These are phyloP conservation scores for Baccha elongata DNA, from an alignment of 2,888 invertebrate genomes.

Conservation along the genomic window DNA sequence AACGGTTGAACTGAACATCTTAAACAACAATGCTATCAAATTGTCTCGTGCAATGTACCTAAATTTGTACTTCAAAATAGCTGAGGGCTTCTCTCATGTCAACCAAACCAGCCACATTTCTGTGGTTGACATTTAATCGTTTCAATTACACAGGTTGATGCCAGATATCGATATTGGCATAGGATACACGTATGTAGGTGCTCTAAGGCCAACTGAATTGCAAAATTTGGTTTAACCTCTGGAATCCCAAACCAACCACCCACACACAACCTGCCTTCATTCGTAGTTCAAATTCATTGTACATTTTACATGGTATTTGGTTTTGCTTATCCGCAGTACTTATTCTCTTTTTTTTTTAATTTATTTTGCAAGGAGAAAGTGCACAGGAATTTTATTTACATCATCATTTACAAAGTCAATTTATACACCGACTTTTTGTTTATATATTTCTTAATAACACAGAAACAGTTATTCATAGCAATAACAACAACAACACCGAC, in stretches of 20 bases:
- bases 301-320: not conserved
- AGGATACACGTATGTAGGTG: not conserved
- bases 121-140: conserved; percentile 4
- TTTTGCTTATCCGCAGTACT: not conserved
- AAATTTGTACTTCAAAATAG: not conserved
- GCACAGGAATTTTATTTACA: conserved; percentile 42
- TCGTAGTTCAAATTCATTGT: too few relatives aligned
- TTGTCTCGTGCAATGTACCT: not conserved
- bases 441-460: conserved; percentile 20
- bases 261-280: not conserved
- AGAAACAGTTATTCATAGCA: conserved; percentile 29
- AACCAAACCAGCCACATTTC: not conserved
- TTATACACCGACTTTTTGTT: conserved; percentile 1
- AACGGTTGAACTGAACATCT: too few relatives aligned
- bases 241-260: conserved; percentile 1
- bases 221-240: conserved; percentile 5
- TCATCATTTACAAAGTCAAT: conserved; percentile 36
- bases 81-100: not conserved
- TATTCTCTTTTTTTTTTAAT: not conserved
- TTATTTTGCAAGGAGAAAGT: conserved; percentile 22
- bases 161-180: not conserved
- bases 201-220: conserved; percentile 16
- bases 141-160: not conserved
- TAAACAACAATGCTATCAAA: not conserved
- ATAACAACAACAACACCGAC: conserved; percentile 28